These are phyloP conservation scores for Campoplex nolae DNA, from an alignment of 2,888 invertebrate species.

Conservation along the genomic window DNA sequence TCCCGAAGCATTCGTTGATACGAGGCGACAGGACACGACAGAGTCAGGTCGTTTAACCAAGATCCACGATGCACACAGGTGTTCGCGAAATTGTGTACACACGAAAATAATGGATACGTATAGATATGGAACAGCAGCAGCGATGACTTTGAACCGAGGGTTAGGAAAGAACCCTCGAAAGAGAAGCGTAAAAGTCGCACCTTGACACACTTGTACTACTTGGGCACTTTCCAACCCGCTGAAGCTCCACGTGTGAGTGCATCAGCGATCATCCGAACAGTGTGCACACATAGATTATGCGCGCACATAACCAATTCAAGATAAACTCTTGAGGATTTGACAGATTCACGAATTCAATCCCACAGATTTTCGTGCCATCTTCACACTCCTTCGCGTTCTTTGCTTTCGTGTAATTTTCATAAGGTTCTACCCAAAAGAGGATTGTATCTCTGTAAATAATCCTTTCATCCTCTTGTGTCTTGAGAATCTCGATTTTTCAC, in stretches of 20 bases:
- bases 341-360: background rate
- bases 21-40: background rate
- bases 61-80: slow-evolving; percentile 1
- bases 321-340: background rate
- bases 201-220: slow-evolving; percentile 73
- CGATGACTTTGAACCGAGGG: slow-evolving; percentile 71
- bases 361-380: background rate
- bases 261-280: slow-evolving; percentile 14
- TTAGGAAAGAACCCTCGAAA: slow-evolving; percentile 63
- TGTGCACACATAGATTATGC: background rate
- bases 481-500: background rate
- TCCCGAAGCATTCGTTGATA: background rate
- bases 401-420: background rate
- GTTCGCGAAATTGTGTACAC: background rate
- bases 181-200: slow-evolving; percentile 71
- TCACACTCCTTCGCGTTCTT: background rate
- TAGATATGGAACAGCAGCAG: background rate
- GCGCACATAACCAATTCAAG: background rate
- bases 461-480: background rate
- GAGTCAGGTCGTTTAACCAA: slow-evolving; percentile 69
- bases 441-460: background rate
- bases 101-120: slow-evolving; percentile 53
- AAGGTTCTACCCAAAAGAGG: background rate
- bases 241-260: slow-evolving; percentile 11
- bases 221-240: slow-evolving; percentile 70